A percentile compares a stretch with the other conserved stretches of the same genome.
Evolutionary conservation across 37 sponge, comb jelly and placozoan species (phyloP).

Genomic region (Petrosia ficiformis): DNA sequence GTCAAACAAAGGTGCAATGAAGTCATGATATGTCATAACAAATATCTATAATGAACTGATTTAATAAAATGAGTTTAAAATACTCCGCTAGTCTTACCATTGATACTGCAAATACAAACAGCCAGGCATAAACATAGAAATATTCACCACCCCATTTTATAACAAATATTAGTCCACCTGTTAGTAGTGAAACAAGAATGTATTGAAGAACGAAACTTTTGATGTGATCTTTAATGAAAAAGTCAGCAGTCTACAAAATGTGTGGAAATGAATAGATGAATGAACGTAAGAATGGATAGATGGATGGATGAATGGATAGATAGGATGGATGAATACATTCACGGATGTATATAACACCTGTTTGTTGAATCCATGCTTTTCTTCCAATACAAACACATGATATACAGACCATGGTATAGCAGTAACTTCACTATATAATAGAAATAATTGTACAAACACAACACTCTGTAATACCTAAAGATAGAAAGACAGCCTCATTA

Average conservation of each 20-base stretch:
- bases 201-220: conserved; percentile 59
- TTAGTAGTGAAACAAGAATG: conserved; percentile 40
- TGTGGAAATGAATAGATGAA: neutral
- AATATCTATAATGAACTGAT: conserved; percentile 40
- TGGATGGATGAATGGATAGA: too few relatives aligned
- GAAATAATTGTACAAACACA: conserved; percentile 51
- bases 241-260: conserved; percentile 60
- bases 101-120: conserved; percentile 52
- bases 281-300: too few relatives aligned
- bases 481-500: neutral
- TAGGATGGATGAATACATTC: neutral
- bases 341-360: conserved; percentile 41
- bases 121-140: conserved; percentile 96
- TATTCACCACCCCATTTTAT: conserved; percentile 90
- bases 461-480: conserved; percentile 65
- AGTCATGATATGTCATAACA: conserved; percentile 81
- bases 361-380: conserved; percentile 97
- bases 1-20: conserved; percentile 97
- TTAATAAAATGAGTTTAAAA: neutral
- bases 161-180: conserved; percentile 49
- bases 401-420: conserved; percentile 87
- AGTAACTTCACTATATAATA: conserved; percentile 30
- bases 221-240: conserved; percentile 85
- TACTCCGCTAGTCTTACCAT: conserved; percentile 38
- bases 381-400: conserved; percentile 83